Conservation (phyloP, 2,113 vertebrate genomes). For the Tachycineta bicolor region DNA sequence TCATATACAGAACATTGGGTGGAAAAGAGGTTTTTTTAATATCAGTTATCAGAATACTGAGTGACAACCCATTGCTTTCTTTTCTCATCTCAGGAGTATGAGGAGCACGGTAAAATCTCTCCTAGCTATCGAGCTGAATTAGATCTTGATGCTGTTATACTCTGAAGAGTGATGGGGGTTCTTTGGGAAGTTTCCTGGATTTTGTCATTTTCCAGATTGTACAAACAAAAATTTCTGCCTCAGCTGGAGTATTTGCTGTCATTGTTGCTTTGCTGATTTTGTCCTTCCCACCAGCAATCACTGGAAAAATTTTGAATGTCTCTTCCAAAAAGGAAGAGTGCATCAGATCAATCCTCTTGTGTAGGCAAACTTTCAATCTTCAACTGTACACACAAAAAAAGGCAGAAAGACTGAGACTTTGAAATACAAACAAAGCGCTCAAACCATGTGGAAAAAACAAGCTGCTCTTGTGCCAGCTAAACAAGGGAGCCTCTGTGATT, state of each 20-base stretch:
- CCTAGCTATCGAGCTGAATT: not conserved
- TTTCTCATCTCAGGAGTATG: not conserved
- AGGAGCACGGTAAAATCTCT: not conserved
- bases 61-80: not conserved
- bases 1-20: not conserved
- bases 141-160: not conserved
- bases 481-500: slow-evolving; percentile 36
- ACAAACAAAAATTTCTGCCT: slow-evolving; percentile 27
- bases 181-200: not conserved
- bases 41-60: not conserved
- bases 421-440: slow-evolving; percentile 13
- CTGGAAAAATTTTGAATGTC: not conserved
- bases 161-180: not conserved
- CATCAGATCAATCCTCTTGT: slow-evolving; percentile 27
- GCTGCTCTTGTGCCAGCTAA: not conserved
- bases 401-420: not conserved
- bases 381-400: not conserved
- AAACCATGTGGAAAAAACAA: slow-evolving; percentile 3
- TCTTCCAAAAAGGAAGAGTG: slow-evolving; percentile 10
- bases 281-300: not conserved
- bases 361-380: slow-evolving; percentile 21
- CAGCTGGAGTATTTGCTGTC: not conserved
- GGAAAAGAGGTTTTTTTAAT: not conserved
- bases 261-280: slow-evolving; percentile 10
- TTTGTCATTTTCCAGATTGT: not conserved